Conservation (phyloP, 2,797 vertebrate species). For the Artibeus jamaicensis region DNA sequence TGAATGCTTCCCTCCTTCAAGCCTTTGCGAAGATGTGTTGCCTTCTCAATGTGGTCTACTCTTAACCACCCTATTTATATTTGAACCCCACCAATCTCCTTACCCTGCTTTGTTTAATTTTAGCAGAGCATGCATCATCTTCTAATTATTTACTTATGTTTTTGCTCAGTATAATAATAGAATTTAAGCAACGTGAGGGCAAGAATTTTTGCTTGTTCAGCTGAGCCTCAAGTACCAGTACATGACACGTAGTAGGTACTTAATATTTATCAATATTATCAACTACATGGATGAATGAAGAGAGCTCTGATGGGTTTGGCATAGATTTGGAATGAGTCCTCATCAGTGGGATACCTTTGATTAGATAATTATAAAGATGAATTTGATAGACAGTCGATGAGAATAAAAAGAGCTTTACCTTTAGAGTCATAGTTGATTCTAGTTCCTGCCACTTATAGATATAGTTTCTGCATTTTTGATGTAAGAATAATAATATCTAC, state of each 20-base stretch:
- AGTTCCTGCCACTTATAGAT: background rate
- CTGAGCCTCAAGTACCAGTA: background rate
- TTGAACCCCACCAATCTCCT: background rate
- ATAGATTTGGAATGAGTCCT: background rate
- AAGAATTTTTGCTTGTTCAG: background rate
- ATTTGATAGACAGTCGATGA: background rate
- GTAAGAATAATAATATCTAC: background rate
- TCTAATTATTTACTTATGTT: background rate
- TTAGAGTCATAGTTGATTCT: background rate
- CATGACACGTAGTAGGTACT: background rate
- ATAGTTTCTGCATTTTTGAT: background rate
- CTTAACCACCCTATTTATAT: background rate
- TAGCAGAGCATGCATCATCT: background rate
- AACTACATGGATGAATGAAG: background rate
- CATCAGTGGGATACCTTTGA: background rate
- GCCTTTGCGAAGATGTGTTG: background rate
- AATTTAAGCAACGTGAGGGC: background rate
- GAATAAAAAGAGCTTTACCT: background rate
- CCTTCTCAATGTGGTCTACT: background rate
- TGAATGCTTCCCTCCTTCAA: background rate
- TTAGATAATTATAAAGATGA: background rate
- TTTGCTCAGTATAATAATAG: background rate
- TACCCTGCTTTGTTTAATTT: background rate
- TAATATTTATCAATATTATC: background rate
- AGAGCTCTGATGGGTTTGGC: background rate